These are phyloP conservation scores for Rhabdomys dilectus DNA, from an alignment of 2,113 vertebrate species.

Conservation along the genomic window DNA sequence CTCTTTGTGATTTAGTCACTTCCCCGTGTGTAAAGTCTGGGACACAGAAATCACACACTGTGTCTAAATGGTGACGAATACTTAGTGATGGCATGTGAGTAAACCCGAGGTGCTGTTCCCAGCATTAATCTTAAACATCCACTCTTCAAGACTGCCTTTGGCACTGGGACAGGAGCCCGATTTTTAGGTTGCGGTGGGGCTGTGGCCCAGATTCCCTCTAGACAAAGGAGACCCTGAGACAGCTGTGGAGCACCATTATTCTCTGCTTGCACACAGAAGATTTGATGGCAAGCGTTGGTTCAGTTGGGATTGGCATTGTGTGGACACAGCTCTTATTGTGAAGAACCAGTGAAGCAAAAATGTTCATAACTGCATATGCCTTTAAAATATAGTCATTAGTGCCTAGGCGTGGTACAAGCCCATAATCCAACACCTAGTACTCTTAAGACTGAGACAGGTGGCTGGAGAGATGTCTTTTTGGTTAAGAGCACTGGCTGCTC, in stretches of 20 bases:
- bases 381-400: conserved; percentile 42
- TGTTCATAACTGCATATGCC: not conserved
- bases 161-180: not conserved
- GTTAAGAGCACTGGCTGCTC: not conserved
- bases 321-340: not conserved
- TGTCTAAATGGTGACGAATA: not conserved
- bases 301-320: not conserved
- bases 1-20: not conserved
- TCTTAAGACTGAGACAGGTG: not conserved
- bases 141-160: not conserved
- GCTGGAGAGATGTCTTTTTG: too few species aligned
- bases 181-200: not conserved
- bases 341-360: conserved; percentile 12
- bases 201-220: not conserved
- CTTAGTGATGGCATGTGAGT: not conserved
- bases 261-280: not conserved
- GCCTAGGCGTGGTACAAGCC: not conserved
- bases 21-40: not conserved
- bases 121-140: not conserved
- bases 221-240: not conserved
- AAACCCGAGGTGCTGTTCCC: not conserved
- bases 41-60: not conserved
- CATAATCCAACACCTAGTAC: not conserved
- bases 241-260: not conserved
- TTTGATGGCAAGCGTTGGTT: not conserved